Percentiles rank a stretch among this genome's conserved stretches.
Evolutionary conservation across 2,797 vertebrate species (phyloP).

Genomic region (Diceros bicornis): DNA sequence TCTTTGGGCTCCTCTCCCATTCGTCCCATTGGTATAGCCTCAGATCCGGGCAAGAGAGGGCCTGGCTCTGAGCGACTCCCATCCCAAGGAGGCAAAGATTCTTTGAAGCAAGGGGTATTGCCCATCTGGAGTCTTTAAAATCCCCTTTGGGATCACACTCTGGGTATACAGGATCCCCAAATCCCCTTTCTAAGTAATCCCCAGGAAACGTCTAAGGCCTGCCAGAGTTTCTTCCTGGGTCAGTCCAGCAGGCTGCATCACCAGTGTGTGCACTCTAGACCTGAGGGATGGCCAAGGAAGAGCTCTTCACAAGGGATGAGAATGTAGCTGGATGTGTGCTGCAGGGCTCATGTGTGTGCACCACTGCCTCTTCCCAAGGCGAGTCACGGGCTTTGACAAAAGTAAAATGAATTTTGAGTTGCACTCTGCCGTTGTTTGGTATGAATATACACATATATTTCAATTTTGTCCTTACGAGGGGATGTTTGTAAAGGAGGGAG

Average conservation of each 20-base stretch:
- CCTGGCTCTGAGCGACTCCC: background rate
- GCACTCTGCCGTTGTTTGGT: background rate
- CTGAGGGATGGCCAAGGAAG: background rate
- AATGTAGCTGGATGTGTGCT: fast-evolving
- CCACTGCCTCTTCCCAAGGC: background rate
- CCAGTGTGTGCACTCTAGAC: background rate
- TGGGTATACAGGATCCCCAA: background rate
- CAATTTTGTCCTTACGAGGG: background rate
- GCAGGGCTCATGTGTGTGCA: background rate
- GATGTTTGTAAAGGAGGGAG: background rate
- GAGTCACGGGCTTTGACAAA: background rate
- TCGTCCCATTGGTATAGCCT: background rate
- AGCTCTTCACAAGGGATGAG: background rate
- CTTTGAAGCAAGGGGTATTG: background rate
- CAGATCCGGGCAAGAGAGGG: background rate
- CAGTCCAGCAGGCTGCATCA: background rate
- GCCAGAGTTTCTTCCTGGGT: background rate
- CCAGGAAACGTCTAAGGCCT: background rate
- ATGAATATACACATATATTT: background rate
- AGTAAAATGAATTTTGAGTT: background rate
- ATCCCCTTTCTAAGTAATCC: background rate
- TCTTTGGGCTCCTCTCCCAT: background rate
- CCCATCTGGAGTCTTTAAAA: background rate
- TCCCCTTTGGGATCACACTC: background rate
- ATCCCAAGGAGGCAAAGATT: background rate